Base-by-base conservation (phyloP, 1,140 invertebrate genomes). In the Goniozus legneri region DNA sequence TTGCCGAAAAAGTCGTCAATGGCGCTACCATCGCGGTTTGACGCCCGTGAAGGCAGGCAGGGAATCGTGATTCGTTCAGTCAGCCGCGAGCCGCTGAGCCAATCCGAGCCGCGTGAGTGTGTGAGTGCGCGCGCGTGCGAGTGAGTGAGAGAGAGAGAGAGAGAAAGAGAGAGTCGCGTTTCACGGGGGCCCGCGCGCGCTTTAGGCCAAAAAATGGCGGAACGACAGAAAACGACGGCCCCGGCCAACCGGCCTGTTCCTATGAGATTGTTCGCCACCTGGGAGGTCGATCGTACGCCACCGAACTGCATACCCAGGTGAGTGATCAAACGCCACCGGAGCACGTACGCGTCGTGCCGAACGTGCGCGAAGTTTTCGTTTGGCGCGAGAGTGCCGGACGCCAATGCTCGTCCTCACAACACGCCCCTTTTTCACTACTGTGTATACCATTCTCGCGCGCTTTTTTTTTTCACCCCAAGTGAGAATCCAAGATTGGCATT, bases 211-310 rank as follows among this genome's bases (percentile, higher is more conserved):
- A 77, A 72, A 73, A 77, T 77, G 76, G 76, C 75, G 77, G 78
- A 76, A 63, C 75, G 74, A 59, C 74, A 56, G 51, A 75, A 69
- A 54, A 69, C 64, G 60, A 71, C 67, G 63, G 61, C 70, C 54
- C 64, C 68, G 55, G 60, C 71, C 49, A 70, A 76, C 69, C 92
- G 92, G 82, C 91, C 91, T 60, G 90, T 95, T 68, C 91, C 92
- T 60, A 97, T 97, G 94, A 95, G 94, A 79, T 82, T 97, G 54
- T 97, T 97, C 80, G 93, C 94, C 49, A 94, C 93, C 57, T 96
- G 93, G 92, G 94, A 97, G 83, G 90, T 97, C 47, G 95, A 97
- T 78, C 86, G 95, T 70, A 95, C 93, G 47, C 91, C 94, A 36
- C 87, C 94, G 49, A 96, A 94, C 77, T 97, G 94, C 76, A 95